phyloP scores from a whole-genome alignment of 2,797 vertebrate species.

The Chrysocyon brachyurus region DNA sequence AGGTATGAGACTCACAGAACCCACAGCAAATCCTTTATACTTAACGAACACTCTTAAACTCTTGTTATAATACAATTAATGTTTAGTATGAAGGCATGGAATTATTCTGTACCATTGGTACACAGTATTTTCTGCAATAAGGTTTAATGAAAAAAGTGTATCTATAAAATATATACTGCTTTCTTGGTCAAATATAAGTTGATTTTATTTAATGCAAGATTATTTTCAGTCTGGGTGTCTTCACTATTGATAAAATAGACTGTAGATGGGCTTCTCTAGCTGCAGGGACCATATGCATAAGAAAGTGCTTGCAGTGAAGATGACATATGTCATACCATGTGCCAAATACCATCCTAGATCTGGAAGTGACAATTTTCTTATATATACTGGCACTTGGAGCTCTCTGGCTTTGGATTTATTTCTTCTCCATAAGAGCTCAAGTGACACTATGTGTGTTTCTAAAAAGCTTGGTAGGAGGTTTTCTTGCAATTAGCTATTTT shows the following conservation, averaged over 20 bases:
- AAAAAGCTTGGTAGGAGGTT: constrained; percentile 49
- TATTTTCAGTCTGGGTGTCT: constrained; percentile 80
- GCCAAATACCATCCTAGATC: constrained; percentile 83
- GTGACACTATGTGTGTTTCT: constrained; percentile 73
- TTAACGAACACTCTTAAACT: constrained; percentile 21
- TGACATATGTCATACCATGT: constrained; percentile 85
- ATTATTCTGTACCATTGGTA: not conserved
- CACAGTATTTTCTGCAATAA: not conserved
- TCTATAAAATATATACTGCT: constrained; percentile 48
- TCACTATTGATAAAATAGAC: constrained; percentile 83
- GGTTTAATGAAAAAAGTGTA: constrained; percentile 12
- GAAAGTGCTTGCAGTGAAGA: constrained; percentile 77
- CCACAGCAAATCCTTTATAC: constrained; percentile 4
- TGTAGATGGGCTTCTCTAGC: constrained; percentile 66
- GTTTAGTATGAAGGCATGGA: not conserved
- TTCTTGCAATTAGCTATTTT: constrained; percentile 72
- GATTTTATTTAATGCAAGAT: constrained; percentile 68
- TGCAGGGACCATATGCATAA: constrained; percentile 82
- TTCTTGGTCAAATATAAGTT: constrained; percentile 65
- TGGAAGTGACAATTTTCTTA: constrained; percentile 85
- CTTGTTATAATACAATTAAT: constrained; percentile 35
- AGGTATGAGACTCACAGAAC: not conserved
- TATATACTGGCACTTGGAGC: constrained; percentile 78
- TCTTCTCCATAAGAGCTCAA: constrained; percentile 73
- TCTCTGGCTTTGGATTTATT: constrained; percentile 73